phyloP scores from a whole-genome alignment of 2,797 vertebrate species.

The Hyperoplus immaculatus region DNA sequence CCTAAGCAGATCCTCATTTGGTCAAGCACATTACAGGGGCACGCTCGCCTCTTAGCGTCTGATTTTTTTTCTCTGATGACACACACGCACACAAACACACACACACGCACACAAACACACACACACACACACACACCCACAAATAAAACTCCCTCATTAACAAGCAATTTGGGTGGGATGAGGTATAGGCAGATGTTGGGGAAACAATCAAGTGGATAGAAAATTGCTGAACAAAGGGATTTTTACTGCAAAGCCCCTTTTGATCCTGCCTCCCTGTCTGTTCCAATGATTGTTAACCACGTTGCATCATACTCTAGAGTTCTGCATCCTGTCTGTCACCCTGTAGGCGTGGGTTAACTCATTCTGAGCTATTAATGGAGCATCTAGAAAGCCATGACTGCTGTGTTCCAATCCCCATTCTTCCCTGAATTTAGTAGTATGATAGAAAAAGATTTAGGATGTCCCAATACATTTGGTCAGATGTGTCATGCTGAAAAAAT shows the following conservation, averaged over 20 bases:
- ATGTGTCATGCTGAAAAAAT: too few species aligned
- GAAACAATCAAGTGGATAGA: slow-evolving; percentile 60
- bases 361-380: slow-evolving; percentile 48
- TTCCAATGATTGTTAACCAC: slow-evolving; percentile 22
- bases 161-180: slow-evolving; percentile 49
- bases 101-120: background rate
- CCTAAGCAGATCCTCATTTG: slow-evolving; percentile 36
- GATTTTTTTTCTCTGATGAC: slow-evolving; percentile 19
- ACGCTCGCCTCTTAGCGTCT: slow-evolving; percentile 29
- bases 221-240: slow-evolving; percentile 58
- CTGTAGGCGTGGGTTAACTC: slow-evolving; percentile 17
- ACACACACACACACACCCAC: background rate
- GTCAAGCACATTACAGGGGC: slow-evolving; percentile 35
- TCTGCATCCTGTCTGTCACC: slow-evolving; percentile 12
- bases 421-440: too few species aligned
- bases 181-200: slow-evolving; percentile 49
- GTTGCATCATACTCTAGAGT: slow-evolving; percentile 20
- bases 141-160: slow-evolving; percentile 59
- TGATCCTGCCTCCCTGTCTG: slow-evolving; percentile 21
- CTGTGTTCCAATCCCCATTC: background rate
- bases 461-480: too few species aligned
- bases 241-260: slow-evolving; percentile 19
- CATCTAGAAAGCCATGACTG: slow-evolving; percentile 34
- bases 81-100: background rate
- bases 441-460: too few species aligned